Evolutionary conservation across 2,113 vertebrate genomes (phyloP).

Genomic region (Boleophthalmus pectinirostris): DNA sequence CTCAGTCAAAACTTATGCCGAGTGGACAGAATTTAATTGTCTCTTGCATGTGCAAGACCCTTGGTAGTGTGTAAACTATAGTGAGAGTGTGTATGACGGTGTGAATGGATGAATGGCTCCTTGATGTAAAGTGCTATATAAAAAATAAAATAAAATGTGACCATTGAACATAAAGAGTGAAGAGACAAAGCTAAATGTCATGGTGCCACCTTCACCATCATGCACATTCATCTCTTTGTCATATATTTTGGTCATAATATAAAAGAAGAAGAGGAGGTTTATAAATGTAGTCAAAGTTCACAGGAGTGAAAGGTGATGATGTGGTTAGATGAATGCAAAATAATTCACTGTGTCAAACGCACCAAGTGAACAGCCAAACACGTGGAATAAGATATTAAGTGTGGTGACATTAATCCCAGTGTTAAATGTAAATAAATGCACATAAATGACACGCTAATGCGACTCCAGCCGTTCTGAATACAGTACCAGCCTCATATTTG

Average conservation of each 20-base stretch:
- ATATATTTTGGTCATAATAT: background rate
- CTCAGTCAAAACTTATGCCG: too few species aligned
- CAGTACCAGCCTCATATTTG: constrained; percentile 16
- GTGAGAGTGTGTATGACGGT: too few species aligned
- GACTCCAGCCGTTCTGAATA: constrained; percentile 2
- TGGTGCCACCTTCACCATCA: too few species aligned
- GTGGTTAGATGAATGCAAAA: background rate
- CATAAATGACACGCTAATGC: constrained; percentile 1
- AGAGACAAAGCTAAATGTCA: too few species aligned
- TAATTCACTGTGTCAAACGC: background rate
- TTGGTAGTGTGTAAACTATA: too few species aligned
- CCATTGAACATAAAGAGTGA: too few species aligned
- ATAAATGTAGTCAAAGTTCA: background rate
- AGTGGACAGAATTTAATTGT: too few species aligned
- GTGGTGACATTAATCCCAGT: background rate
- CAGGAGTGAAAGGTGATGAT: background rate
- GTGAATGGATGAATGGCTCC: too few species aligned
- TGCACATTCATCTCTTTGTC: background rate
- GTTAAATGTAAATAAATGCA: constrained; percentile 23
- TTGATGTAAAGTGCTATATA: too few species aligned
- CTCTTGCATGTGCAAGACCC: too few species aligned
- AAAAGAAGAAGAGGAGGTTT: background rate
- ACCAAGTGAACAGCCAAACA: background rate
- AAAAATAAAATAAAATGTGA: too few species aligned
- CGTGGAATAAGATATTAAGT: constrained; percentile 20